Evolutionary conservation across 2,113 vertebrate species (phyloP).

Genomic region (Nannospalax galili): DNA sequence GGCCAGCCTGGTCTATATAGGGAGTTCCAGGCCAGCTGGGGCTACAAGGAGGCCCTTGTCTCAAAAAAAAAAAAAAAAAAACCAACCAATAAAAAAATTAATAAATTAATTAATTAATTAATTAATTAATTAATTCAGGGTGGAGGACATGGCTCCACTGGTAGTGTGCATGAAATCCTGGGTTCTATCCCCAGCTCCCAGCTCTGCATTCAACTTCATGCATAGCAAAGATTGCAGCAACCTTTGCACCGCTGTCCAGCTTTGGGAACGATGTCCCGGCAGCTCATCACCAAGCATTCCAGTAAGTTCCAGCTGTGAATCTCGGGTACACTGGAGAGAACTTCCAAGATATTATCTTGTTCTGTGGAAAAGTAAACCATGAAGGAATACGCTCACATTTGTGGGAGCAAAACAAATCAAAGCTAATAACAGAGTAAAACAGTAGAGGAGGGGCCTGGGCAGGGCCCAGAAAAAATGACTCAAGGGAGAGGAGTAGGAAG

Average conservation of each 20-base stretch:
- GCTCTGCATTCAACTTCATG: no score
- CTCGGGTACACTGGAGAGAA: not conserved
- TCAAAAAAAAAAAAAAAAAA: no score
- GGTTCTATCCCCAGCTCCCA: no score
- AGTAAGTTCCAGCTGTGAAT: fast-evolving
- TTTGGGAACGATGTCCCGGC: not conserved
- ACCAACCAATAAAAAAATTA: no score
- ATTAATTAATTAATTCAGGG: no score
- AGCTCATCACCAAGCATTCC: not conserved
- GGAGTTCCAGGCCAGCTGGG: not conserved
- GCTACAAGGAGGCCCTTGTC: not conserved
- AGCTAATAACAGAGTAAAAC: not conserved
- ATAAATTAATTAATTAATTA: no score
- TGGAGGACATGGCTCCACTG: no score
- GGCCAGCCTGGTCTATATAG: not conserved
- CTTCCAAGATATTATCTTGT: not conserved
- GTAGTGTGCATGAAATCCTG: no score
- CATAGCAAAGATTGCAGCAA: not conserved
- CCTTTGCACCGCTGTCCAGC: not conserved
- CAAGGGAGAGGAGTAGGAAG: not conserved
- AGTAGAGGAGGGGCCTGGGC: not conserved
- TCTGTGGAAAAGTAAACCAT: not conserved
- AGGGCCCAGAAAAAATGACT: not conserved
- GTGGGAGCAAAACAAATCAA: not conserved
- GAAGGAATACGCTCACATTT: not conserved